phyloP scores from a whole-genome alignment of 37 sponge, comb jelly and placozoan genomes.

The Tethya wilhelma region DNA sequence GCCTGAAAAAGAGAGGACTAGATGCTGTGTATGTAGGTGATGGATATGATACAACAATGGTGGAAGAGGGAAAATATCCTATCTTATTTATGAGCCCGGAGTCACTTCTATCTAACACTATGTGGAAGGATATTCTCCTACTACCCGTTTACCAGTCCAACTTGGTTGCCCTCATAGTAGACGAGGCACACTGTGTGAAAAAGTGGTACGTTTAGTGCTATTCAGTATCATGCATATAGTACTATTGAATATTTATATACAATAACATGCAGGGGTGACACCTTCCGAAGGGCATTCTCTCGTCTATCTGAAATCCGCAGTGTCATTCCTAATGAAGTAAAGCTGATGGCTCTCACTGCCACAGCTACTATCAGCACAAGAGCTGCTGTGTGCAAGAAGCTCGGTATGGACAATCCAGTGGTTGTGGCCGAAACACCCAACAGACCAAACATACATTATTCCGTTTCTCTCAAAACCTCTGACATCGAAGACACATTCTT shows the following conservation, averaged over 20 bases:
- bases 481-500: background rate
- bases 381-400: background rate
- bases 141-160: background rate
- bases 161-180: slow-evolving; percentile 22
- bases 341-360: background rate
- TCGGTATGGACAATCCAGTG: background rate
- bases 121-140: slow-evolving; percentile 32
- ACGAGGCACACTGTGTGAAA: slow-evolving; percentile 36
- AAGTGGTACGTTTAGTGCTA: slow-evolving; percentile 22
- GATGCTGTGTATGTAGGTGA: background rate
- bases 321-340: background rate
- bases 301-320: background rate
- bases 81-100: slow-evolving; percentile 29
- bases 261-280: too few species aligned
- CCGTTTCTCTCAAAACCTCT: background rate
- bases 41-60: background rate
- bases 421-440: background rate
- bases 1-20: background rate
- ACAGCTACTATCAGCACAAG: background rate
- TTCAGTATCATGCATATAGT: too few species aligned
- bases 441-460: background rate
- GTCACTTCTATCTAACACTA: background rate
- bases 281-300: background rate
- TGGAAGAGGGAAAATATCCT: slow-evolving; percentile 4
- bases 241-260: too few species aligned